Evolutionary conservation across 2,113 vertebrate species (phyloP).

Genomic region (Marmota flaviventris): DNA sequence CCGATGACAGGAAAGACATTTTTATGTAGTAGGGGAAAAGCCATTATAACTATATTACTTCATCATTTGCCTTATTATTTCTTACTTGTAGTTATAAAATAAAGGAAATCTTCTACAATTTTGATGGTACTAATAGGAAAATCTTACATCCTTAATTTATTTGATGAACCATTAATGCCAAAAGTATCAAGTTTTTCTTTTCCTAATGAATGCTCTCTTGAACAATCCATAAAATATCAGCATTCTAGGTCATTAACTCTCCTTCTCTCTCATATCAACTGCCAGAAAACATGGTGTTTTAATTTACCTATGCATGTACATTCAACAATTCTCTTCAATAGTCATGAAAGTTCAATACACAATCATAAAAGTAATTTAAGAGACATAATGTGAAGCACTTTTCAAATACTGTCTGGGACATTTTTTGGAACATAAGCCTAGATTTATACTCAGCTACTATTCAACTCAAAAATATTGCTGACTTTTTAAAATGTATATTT

Average conservation of each 20-base stretch:
- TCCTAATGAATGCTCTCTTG: constrained; percentile 20
- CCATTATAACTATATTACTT: not conserved
- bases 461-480: constrained; percentile 35
- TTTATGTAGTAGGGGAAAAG: not conserved
- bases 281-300: constrained; percentile 14
- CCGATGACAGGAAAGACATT: not conserved
- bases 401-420: not conserved
- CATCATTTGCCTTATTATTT: not conserved
- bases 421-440: constrained; percentile 9
- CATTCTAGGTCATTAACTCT: constrained; percentile 27
- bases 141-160: constrained; percentile 20
- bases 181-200: constrained; percentile 4
- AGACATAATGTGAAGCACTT: not conserved
- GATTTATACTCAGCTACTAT: constrained; percentile 45
- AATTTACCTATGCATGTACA: not conserved
- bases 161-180: not conserved
- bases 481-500: not conserved
- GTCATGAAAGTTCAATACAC: constrained; percentile 19
- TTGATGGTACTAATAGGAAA: not conserved
- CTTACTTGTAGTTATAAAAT: not conserved
- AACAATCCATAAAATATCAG: constrained; percentile 9
- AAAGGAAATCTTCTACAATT: not conserved
- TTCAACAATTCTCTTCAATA: constrained; percentile 26
- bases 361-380: constrained; percentile 58
- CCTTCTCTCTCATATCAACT: not conserved